Percentiles rank a stretch among this genome's conserved stretches.
Evolutionary conservation across 2,797 vertebrate genomes (phyloP).

Genomic region (Acestrorhynchus altus): DNA sequence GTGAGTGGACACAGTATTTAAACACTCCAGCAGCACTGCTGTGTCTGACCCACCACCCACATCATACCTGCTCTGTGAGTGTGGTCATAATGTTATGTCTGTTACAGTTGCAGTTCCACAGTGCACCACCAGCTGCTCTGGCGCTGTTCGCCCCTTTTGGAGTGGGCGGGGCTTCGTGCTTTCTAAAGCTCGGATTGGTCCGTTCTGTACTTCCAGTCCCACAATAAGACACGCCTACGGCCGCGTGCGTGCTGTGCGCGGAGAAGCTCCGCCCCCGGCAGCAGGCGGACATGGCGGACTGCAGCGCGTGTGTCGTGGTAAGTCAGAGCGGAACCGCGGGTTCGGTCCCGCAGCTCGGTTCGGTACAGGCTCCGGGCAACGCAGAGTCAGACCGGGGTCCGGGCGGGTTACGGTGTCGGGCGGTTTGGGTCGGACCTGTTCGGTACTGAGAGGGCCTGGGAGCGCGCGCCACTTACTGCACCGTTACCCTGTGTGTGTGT

Average conservation of each 20-base stretch:
- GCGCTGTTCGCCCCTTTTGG: background rate
- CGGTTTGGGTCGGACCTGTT: too few relatives aligned
- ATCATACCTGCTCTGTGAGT: too few relatives aligned
- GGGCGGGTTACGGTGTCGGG: too few relatives aligned
- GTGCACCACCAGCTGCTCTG: background rate
- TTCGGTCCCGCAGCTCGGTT: background rate
- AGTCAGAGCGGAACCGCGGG: slow-evolving; percentile 48
- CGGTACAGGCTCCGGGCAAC: background rate
- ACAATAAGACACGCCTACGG: slow-evolving; percentile 18
- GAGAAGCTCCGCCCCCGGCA: slow-evolving; percentile 10
- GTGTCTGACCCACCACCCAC: too few relatives aligned
- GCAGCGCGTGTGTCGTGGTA: slow-evolving; percentile 79
- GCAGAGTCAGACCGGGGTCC: too few relatives aligned
- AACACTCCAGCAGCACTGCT: too few relatives aligned
- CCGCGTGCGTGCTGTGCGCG: slow-evolving; percentile 24
- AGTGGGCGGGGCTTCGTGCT: slow-evolving; percentile 16
- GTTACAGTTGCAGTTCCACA: too few relatives aligned
- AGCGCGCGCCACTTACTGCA: too few relatives aligned
- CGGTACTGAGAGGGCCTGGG: too few relatives aligned
- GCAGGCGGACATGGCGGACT: slow-evolving; percentile 73
- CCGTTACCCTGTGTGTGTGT: too few relatives aligned
- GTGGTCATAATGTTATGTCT: too few relatives aligned
- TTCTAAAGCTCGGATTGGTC: slow-evolving; percentile 45
- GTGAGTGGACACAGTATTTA: too few relatives aligned
- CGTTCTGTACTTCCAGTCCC: background rate